Percentiles rank a stretch among this genome's conserved stretches.
phyloP scores from a whole-genome alignment of 2,888 invertebrate genomes.

The Cordilura impudica region DNA sequence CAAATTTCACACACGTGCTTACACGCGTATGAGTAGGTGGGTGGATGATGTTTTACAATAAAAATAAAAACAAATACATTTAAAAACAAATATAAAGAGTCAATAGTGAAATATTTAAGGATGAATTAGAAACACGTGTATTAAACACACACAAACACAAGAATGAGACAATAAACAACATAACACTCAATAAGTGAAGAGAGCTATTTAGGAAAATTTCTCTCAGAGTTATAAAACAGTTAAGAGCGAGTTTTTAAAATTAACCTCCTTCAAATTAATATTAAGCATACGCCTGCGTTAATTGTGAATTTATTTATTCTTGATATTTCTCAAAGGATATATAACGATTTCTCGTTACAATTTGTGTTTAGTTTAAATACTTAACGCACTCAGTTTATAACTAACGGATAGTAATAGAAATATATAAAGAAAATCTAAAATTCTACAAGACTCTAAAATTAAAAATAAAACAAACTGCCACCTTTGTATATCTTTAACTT shows the following conservation, averaged over 20 bases:
- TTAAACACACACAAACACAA: not conserved
- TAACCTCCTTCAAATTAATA: not conserved
- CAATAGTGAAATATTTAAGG: conserved; percentile 2
- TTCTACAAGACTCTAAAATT: conserved; percentile 30
- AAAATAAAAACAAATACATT: not conserved
- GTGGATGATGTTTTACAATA: not conserved
- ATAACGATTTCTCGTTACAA: not conserved
- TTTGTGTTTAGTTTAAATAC: conserved; percentile 47
- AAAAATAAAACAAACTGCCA: conserved; percentile 36
- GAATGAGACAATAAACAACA: not conserved
- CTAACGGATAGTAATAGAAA: conserved; percentile 17
- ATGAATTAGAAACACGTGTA: conserved; percentile 51
- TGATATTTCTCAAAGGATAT: conserved; percentile 8
- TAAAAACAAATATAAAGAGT: not conserved
- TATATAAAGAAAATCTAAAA: conserved; percentile 1
- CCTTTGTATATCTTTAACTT: not conserved
- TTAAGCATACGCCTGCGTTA: conserved; percentile 52
- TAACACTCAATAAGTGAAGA: not conserved
- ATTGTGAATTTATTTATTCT: not conserved
- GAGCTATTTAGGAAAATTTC: not conserved
- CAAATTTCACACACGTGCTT: conserved; percentile 25
- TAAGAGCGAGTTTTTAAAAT: not conserved
- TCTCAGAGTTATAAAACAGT: not conserved
- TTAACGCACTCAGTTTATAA: conserved; percentile 55
- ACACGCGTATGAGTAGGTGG: not conserved